These are phyloP conservation scores for Sialis lutaria DNA, from an alignment of 2,888 invertebrate genomes.

Conservation along the genomic window DNA sequence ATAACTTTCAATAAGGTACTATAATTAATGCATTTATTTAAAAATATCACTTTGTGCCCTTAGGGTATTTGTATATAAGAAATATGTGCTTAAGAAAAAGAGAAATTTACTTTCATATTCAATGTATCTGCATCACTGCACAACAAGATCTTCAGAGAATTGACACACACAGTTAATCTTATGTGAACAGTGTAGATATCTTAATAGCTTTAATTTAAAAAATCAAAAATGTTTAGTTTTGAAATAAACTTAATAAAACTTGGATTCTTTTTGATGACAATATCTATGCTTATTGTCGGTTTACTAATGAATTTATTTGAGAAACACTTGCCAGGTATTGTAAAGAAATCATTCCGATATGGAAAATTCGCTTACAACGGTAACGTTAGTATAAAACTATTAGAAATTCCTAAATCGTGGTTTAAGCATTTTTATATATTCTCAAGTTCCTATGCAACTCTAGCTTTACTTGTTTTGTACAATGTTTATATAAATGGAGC, in stretches of 20 bases:
- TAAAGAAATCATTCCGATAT: conserved; percentile 49
- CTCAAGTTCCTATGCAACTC: conserved; percentile 38
- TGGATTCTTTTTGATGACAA: conserved; percentile 15
- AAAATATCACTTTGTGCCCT: too few relatives aligned
- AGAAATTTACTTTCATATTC: too few relatives aligned
- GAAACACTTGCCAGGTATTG: conserved; percentile 41
- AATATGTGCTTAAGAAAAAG: too few relatives aligned
- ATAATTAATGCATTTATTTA: too few relatives aligned
- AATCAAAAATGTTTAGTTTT: not conserved
- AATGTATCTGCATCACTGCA: too few relatives aligned
- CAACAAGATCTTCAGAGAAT: too few relatives aligned
- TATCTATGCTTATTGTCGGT: conserved; percentile 32
- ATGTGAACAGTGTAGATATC: too few relatives aligned
- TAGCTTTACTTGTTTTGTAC: conserved; percentile 29
- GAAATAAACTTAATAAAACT: conserved; percentile 17
- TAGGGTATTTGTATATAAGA: too few relatives aligned
- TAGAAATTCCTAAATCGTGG: conserved; percentile 63
- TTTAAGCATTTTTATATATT: conserved; percentile 68
- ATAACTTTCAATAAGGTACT: too few relatives aligned
- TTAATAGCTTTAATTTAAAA: too few relatives aligned
- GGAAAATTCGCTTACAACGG: conserved; percentile 52
- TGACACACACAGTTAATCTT: too few relatives aligned
- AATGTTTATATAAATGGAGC: conserved; percentile 30
- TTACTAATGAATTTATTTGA: conserved; percentile 46
- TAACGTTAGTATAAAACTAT: conserved; percentile 20